Base-by-base conservation (phyloP, 2,888 invertebrate species). In the Falcaria lacertinaria region DNA sequence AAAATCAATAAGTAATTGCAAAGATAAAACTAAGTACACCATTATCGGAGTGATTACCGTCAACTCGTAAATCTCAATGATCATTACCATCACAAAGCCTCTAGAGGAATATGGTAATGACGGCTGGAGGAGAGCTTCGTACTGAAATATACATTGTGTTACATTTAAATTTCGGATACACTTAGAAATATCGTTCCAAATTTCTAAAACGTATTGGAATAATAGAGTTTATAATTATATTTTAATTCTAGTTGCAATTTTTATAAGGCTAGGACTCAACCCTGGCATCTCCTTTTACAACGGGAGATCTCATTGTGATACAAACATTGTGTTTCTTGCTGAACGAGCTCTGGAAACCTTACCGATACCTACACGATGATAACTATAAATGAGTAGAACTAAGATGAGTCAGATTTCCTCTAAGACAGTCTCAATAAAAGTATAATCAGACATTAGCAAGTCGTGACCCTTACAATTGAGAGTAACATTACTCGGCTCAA, bases 11-110 rank as follows among this genome's bases (percentile, higher is more conserved):
- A 19, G 19, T 19, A 7, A 11, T 28, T 28, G 28, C 7, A 28
- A 28, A 28, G 7, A 28, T 28, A 28, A 28, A 11, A 28, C 11
- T 28, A 11, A 28, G 8, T 7, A 11, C 11, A 7, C 28, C 28
- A 28, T 28, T 28, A 28, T 15, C 34, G 15, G 6, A 1, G 15
- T 34, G 8, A 34, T 34, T 15, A 15, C 34, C 15, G 34, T 15
- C 15, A 8, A 15, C 15, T 15, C 8, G 15, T 47, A 50, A 42
- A 44, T 41, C 43, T 40, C 32, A 38, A 47, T 45, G 48, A 47
- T 42, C 49, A 60, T 62, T 62, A 53, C 54, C 61, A 62, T 64
- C 43, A 57, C 54, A 64, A 64, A 61, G 58, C 52, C 45, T 34
- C 15, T 14, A 39, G 41, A 33, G 34, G 35, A 39, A 47, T 61